Evolutionary conservation across 2,888 invertebrate genomes (phyloP).

Genomic region (Plutella xylostella): DNA sequence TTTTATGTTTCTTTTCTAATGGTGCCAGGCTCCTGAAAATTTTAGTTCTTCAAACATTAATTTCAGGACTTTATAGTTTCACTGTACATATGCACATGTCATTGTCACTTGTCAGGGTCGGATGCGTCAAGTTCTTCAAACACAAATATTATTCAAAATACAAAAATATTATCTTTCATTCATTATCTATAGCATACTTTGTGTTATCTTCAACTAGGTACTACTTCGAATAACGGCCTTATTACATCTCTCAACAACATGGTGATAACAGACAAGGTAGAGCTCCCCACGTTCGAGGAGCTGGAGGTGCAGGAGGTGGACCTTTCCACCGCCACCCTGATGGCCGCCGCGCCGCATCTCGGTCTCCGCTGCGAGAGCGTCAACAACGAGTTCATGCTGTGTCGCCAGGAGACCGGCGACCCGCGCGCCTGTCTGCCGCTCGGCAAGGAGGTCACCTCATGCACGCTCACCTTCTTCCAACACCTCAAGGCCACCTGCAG

Average conservation of each 20-base stretch:
- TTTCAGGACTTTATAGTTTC: too few species aligned
- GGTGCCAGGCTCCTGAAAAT: too few species aligned
- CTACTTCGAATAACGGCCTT: too few species aligned
- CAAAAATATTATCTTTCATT: too few species aligned
- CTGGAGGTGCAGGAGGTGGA: slow-evolving; percentile 86
- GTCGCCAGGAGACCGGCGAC: slow-evolving; percentile 83
- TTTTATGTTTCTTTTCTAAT: too few species aligned
- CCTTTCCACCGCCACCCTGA: slow-evolving; percentile 83
- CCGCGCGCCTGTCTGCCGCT: slow-evolving; percentile 86
- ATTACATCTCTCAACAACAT: slow-evolving; percentile 33
- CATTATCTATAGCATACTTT: background rate
- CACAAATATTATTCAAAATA: too few species aligned
- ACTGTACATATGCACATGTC: too few species aligned
- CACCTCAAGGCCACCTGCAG: slow-evolving; percentile 84
- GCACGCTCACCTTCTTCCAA: slow-evolving; percentile 85
- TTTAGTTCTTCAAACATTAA: too few species aligned
- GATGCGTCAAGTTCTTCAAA: too few species aligned
- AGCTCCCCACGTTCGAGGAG: slow-evolving; percentile 83
- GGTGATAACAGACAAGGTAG: slow-evolving; percentile 74
- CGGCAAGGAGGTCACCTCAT: slow-evolving; percentile 89
- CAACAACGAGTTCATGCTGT: slow-evolving; percentile 95
- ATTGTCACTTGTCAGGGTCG: too few species aligned
- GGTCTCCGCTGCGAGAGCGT: slow-evolving; percentile 90
- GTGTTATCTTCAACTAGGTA: too few species aligned
- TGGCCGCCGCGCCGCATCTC: slow-evolving; percentile 88